These are phyloP conservation scores for Emmelina monodactyla DNA, from an alignment of 2,888 invertebrate genomes.

Conservation along the genomic window DNA sequence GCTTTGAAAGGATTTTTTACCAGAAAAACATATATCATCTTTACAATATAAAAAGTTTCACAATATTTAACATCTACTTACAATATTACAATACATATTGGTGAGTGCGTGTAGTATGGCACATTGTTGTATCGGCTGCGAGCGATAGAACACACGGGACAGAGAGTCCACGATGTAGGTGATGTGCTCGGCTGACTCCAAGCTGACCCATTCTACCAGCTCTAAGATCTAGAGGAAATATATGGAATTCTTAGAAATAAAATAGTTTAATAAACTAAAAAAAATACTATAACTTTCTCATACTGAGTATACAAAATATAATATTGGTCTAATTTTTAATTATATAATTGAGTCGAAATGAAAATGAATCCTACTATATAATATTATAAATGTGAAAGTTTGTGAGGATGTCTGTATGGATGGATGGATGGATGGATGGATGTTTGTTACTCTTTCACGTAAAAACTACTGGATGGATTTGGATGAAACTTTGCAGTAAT, in stretches of 20 bases:
- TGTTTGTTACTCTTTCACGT: not conserved
- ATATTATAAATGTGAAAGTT: too few species aligned
- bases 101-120: constrained; percentile 36
- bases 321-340: too few species aligned
- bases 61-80: constrained; percentile 21
- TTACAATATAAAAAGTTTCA: too few species aligned
- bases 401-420: too few species aligned
- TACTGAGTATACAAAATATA: too few species aligned
- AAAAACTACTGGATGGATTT: not conserved
- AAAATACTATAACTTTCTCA: too few species aligned
- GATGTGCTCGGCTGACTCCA: constrained; percentile 30
- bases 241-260: not conserved
- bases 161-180: constrained; percentile 30
- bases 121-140: constrained; percentile 39
- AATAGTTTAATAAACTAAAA: too few species aligned
- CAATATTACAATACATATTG: constrained; percentile 46
- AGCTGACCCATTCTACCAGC: constrained; percentile 44
- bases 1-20: too few species aligned
- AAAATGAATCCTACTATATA: too few species aligned
- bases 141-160: constrained; percentile 28
- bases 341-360: too few species aligned
- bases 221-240: constrained; percentile 33
- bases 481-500: not conserved
- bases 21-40: too few species aligned
- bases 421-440: not conserved